These are phyloP conservation scores for Rhombomys opimus DNA, from an alignment of 2,113 vertebrate species.

Conservation along the genomic window DNA sequence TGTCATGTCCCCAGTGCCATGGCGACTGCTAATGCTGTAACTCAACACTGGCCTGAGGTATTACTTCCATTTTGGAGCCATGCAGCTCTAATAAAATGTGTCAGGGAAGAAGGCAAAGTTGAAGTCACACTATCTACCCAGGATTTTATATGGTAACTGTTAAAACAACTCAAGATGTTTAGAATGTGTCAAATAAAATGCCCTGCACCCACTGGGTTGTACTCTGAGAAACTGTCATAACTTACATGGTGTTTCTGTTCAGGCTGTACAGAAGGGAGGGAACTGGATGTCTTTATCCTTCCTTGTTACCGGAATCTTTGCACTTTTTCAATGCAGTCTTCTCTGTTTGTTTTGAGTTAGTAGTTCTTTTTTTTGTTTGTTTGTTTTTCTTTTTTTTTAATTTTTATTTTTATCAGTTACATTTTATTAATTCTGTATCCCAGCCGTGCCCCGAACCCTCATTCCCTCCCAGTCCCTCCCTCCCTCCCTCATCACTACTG, in stretches of 20 bases:
- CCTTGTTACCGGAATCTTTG: neutral
- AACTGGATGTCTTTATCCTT: constrained; percentile 21
- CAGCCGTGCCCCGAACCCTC: no score
- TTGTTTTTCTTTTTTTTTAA: no score
- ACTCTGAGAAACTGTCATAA: constrained; percentile 68
- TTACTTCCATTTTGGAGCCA: constrained; percentile 66
- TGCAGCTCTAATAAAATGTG: constrained; percentile 77
- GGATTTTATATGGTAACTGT: constrained; percentile 66
- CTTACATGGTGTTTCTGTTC: constrained; percentile 44
- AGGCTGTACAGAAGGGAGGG: neutral
- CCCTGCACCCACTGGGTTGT: constrained; percentile 51
- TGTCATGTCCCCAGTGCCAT: neutral
- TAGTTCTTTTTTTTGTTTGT: no score
- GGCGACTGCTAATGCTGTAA: constrained; percentile 68
- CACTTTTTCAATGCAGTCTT: neutral
- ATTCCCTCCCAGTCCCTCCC: no score
- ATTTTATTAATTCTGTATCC: no score
- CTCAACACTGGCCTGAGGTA: constrained; percentile 50
- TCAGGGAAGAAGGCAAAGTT: constrained; percentile 75
- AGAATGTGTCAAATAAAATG: constrained; percentile 69
- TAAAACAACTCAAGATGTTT: constrained; percentile 56
- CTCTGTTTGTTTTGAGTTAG: neutral
- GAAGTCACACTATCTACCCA: constrained; percentile 64
- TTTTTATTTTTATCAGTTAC: no score
- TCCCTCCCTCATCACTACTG: no score